These are phyloP conservation scores for Thunnus albacares DNA, from an alignment of 2,797 vertebrate genomes.

Conservation along the genomic window DNA sequence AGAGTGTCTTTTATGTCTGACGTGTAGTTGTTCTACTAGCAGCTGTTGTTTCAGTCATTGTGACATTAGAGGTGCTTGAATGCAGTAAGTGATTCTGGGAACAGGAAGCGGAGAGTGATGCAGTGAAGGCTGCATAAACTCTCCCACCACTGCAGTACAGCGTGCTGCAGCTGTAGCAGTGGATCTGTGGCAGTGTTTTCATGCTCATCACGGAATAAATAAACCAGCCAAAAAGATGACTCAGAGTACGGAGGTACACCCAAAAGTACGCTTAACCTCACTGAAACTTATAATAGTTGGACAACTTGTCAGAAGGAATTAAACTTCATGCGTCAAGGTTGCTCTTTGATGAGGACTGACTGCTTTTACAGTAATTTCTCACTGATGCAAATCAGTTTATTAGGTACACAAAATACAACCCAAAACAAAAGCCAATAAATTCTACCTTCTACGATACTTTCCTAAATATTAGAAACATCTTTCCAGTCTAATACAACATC, in stretches of 20 bases:
- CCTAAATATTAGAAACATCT: neutral
- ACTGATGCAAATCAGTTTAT: neutral
- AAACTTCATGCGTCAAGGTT: neutral
- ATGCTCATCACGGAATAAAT: neutral
- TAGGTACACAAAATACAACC: neutral
- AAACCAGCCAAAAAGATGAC: conserved; percentile 13
- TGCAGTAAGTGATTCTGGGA: conserved; percentile 36
- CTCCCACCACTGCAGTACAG: conserved; percentile 48
- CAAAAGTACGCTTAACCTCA: neutral
- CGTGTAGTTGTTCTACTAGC: conserved; percentile 10
- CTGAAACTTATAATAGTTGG: neutral
- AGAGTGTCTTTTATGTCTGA: conserved; percentile 21
- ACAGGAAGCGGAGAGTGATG: conserved; percentile 44
- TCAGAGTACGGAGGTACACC: neutral
- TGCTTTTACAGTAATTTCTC: neutral
- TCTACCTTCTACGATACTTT: neutral
- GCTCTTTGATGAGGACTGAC: neutral
- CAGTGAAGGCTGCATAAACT: conserved; percentile 47
- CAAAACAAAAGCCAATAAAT: neutral
- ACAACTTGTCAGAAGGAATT: neutral
- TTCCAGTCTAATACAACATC: neutral
- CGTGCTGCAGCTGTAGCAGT: conserved; percentile 24
- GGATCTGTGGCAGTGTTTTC: conserved; percentile 1
- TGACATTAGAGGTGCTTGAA: conserved; percentile 35
- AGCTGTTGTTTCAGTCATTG: conserved; percentile 30